A percentile compares a stretch with the other conserved stretches of the same genome.
phyloP scores from a whole-genome alignment of 2,888 invertebrate genomes.

The Antheraea yamamai region DNA sequence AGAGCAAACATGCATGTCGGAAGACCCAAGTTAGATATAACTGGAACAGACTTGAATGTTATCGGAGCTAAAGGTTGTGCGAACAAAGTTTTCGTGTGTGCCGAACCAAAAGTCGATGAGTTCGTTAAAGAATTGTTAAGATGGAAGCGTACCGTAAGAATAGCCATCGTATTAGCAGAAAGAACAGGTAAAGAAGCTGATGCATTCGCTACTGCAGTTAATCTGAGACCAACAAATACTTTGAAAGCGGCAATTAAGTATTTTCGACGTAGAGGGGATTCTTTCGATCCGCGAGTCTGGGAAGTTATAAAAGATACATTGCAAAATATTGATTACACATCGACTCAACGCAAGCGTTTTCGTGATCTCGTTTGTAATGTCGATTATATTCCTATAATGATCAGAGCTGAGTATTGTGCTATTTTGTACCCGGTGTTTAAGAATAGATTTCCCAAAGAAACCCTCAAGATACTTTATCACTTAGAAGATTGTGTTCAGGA shows the following conservation, averaged over 20 bases:
- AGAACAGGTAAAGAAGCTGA: constrained; percentile 36
- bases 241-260: constrained; percentile 45
- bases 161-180: constrained; percentile 46
- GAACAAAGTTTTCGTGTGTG: constrained; percentile 45
- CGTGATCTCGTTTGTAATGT: constrained; percentile 27
- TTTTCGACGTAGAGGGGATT: constrained; percentile 31
- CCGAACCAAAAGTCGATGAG: constrained; percentile 33
- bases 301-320: constrained; percentile 45
- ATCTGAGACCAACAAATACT: constrained; percentile 42
- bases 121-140: constrained; percentile 39
- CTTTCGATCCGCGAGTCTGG: constrained; percentile 47
- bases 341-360: constrained; percentile 24
- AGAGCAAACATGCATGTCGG: constrained; percentile 50
- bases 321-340: constrained; percentile 33
- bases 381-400: constrained; percentile 37
- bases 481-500: constrained; percentile 35
- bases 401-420: constrained; percentile 49
- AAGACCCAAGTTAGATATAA: constrained; percentile 45
- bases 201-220: constrained; percentile 36
- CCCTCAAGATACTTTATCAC: constrained; percentile 9
- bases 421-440: constrained; percentile 40
- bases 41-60: constrained; percentile 42
- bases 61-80: constrained; percentile 55
- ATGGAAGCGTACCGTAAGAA: constrained; percentile 44
- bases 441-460: neutral